phyloP scores from a whole-genome alignment of 2,797 vertebrate genomes.

The Orientallactaga sibirica region DNA sequence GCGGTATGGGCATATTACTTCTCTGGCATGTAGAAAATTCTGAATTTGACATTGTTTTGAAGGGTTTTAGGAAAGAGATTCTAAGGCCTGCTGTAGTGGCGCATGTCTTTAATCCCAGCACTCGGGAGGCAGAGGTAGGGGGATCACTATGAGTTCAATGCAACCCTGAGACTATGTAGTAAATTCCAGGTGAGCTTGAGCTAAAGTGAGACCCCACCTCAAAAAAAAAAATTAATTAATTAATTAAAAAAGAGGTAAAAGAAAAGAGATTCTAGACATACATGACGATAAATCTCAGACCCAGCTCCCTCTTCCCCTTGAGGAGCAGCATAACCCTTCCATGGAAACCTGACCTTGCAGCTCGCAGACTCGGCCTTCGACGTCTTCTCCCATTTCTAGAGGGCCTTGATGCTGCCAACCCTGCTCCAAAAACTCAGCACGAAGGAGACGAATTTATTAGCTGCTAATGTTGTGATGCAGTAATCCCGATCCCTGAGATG shows the following conservation, averaged over 20 bases:
- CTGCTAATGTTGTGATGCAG: slow-evolving; percentile 56
- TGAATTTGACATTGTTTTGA: neutral
- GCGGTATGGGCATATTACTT: neutral
- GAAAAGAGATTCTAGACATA: neutral
- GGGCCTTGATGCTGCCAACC: neutral
- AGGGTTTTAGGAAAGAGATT: neutral
- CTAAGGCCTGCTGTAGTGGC: too few relatives aligned
- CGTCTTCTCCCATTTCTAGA: neutral
- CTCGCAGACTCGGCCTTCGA: neutral
- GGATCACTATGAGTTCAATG: too few relatives aligned
- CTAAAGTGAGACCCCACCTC: too few relatives aligned
- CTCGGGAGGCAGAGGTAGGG: too few relatives aligned
- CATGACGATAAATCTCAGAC: neutral
- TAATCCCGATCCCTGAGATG: neutral
- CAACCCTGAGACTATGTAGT: too few relatives aligned
- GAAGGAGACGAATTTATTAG: slow-evolving; percentile 65
- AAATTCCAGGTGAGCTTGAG: too few relatives aligned
- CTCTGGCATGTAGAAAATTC: slow-evolving; percentile 22
- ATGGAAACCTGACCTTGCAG: neutral
- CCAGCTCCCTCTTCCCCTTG: neutral
- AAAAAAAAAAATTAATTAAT: too few relatives aligned
- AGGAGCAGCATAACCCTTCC: neutral
- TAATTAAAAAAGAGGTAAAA: too few relatives aligned
- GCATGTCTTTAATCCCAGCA: too few relatives aligned
- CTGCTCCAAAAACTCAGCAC: slow-evolving; percentile 50